Conservation (phyloP, 2,797 vertebrate genomes). For the Parauchenoglanis punctatus region DNA sequence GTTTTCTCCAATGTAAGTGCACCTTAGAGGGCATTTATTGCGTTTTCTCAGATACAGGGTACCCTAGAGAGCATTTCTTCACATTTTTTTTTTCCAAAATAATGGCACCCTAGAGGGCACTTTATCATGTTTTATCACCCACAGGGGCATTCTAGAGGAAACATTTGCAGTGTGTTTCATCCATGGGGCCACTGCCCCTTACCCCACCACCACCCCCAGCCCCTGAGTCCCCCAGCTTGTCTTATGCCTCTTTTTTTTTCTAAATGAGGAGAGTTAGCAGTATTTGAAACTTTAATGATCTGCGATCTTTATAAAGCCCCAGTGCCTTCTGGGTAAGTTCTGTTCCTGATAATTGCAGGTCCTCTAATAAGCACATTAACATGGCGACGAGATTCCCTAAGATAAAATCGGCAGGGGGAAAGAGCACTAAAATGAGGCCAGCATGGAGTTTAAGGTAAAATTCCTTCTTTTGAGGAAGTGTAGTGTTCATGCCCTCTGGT, state of each 20-base stretch:
- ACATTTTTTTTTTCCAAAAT: background rate
- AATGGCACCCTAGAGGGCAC: background rate
- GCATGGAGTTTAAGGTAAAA: background rate
- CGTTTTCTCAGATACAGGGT: background rate
- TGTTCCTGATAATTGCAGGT: background rate
- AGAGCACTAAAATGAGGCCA: background rate
- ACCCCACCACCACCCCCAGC: too few relatives aligned
- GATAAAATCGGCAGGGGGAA: background rate
- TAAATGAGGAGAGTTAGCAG: background rate
- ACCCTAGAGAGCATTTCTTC: background rate
- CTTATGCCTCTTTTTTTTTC: background rate
- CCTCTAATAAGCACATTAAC: background rate
- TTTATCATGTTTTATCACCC: background rate
- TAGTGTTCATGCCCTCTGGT: slow-evolving; percentile 66
- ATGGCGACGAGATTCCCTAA: background rate
- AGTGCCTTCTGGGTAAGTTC: background rate
- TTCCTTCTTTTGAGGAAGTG: background rate
- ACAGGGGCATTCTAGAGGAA: background rate
- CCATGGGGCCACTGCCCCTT: background rate
- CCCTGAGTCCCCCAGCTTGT: background rate
- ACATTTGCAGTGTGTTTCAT: background rate
- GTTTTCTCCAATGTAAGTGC: background rate
- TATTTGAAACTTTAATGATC: background rate
- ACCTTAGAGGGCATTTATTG: background rate
- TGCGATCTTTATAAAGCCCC: background rate